phyloP scores from a whole-genome alignment of 2,797 vertebrate species.

The Balearica regulorum region DNA sequence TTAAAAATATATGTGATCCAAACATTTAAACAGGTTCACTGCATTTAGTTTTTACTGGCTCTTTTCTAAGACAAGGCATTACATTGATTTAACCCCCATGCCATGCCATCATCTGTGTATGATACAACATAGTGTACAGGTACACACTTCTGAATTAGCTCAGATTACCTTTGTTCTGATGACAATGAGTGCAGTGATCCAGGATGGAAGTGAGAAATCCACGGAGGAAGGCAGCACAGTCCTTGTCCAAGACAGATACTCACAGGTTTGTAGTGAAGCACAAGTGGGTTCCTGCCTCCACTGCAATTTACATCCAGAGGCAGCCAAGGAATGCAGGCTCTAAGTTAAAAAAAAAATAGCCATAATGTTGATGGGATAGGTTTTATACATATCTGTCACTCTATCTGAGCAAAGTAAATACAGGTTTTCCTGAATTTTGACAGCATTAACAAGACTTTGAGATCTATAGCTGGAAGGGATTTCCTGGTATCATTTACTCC shows the following conservation, averaged over 20 bases:
- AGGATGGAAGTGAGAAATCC: background rate
- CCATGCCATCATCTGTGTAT: background rate
- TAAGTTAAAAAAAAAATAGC: background rate
- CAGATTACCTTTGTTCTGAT: background rate
- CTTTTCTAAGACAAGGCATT: background rate
- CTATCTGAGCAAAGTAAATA: background rate
- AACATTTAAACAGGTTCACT: background rate
- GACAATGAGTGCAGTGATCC: background rate
- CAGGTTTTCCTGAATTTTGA: background rate
- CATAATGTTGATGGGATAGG: background rate
- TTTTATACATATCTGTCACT: background rate
- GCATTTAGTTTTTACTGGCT: background rate
- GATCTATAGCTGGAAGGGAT: background rate
- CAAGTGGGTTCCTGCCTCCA: background rate
- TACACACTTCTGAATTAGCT: background rate
- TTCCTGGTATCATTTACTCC: background rate
- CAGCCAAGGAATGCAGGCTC: background rate
- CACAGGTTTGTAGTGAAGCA: background rate
- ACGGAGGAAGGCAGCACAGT: background rate
- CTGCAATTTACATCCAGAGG: background rate
- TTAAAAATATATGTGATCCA: background rate
- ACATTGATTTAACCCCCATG: background rate
- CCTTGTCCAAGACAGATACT: background rate
- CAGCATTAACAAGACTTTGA: background rate
- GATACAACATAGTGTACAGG: background rate